Conservation (phyloP, 1,140 invertebrate species). For the Pseudomyrmex sp. region DNA sequence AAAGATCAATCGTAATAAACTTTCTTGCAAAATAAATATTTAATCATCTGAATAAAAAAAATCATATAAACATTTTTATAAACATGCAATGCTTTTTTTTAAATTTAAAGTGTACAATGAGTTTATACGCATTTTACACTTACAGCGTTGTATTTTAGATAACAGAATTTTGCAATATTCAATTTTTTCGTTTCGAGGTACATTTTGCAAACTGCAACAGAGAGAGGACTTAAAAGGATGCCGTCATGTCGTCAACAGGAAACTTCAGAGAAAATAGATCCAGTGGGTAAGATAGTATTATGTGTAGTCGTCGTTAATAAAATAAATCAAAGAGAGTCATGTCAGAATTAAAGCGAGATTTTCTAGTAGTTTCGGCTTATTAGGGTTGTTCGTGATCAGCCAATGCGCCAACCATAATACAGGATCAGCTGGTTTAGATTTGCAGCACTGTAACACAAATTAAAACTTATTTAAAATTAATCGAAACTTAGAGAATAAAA, state of each 20-base stretch:
- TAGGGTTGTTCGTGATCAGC: slow-evolving; percentile 91
- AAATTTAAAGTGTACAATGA: slow-evolving; percentile 1
- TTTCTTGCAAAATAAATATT: neutral
- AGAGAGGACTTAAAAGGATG: slow-evolving; percentile 53
- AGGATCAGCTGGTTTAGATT: slow-evolving; percentile 90
- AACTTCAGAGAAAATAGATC: slow-evolving; percentile 23
- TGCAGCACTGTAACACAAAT: slow-evolving; percentile 82
- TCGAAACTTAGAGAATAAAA: neutral
- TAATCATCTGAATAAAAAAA: neutral
- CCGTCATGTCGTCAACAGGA: slow-evolving; percentile 51
- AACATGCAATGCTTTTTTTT: neutral
- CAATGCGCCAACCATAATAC: slow-evolving; percentile 92
- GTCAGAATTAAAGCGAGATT: slow-evolving; percentile 75
- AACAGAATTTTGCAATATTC: slow-evolving; percentile 1
- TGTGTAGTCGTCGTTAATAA: neutral
- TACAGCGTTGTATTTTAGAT: neutral
- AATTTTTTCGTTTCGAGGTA: slow-evolving; percentile 66
- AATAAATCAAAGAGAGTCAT: slow-evolving; percentile 2
- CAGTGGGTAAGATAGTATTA: slow-evolving; percentile 64
- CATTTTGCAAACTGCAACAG: slow-evolving; percentile 56
- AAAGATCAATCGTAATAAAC: neutral
- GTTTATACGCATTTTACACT: neutral
- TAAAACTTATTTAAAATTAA: neutral
- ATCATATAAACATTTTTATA: neutral
- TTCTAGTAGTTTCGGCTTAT: slow-evolving; percentile 87